These are phyloP conservation scores for Synergus gifuensis DNA, from an alignment of 2,888 invertebrate species.

Conservation along the genomic window DNA sequence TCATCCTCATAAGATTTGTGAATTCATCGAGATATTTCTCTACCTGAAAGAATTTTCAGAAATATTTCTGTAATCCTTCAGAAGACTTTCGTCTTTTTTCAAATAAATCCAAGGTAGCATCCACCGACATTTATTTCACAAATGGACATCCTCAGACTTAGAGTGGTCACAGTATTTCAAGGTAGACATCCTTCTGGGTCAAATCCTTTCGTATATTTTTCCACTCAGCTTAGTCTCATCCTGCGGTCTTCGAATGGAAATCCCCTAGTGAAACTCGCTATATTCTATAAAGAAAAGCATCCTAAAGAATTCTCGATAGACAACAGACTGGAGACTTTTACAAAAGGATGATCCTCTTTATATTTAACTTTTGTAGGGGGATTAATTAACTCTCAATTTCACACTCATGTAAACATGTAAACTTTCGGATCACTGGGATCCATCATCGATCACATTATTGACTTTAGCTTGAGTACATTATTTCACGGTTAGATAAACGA, in stretches of 20 bases:
- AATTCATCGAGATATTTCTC: neutral
- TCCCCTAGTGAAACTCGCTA: neutral
- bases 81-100: neutral
- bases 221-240: slow-evolving; percentile 24
- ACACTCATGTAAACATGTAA: neutral
- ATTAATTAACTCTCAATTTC: neutral
- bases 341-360: slow-evolving; percentile 1
- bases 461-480: slow-evolving; percentile 10
- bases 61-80: slow-evolving; percentile 3
- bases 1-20: neutral
- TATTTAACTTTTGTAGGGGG: neutral
- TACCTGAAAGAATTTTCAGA: neutral
- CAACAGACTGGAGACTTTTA: neutral
- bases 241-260: slow-evolving; percentile 13
- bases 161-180: slow-evolving; percentile 12
- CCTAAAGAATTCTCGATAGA: neutral
- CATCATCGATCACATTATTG: slow-evolving; percentile 9
- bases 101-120: slow-evolving; percentile 13
- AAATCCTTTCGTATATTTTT: slow-evolving; percentile 33
- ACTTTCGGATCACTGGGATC: neutral
- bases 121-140: slow-evolving; percentile 23
- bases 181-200: slow-evolving; percentile 25
- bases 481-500: slow-evolving; percentile 17
- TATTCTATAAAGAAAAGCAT: neutral
- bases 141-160: slow-evolving; percentile 17